Percentiles rank a stretch among this genome's conserved stretches.
These are phyloP conservation scores for Cercocebus atys DNA, from an alignment of 2,113 vertebrate genomes.

Conservation along the genomic window DNA sequence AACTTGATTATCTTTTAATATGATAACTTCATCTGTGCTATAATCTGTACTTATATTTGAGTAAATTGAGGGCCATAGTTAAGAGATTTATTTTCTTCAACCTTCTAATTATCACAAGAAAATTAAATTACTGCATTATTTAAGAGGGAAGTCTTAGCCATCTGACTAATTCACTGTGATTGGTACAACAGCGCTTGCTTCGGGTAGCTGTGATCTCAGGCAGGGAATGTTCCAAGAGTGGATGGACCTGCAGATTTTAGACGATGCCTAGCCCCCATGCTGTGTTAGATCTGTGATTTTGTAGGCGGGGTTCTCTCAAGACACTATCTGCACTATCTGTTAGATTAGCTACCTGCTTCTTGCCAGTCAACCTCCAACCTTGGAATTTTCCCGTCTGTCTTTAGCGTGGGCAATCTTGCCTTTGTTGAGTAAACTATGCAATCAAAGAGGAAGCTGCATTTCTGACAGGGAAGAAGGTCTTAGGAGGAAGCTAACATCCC, in stretches of 20 bases:
- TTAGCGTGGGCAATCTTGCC: neutral
- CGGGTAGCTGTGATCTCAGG: neutral
- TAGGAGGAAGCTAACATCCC: neutral
- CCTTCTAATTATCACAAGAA: constrained; percentile 30
- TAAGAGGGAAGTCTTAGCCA: neutral
- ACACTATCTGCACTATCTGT: neutral
- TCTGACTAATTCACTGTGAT: neutral
- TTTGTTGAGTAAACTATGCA: constrained; percentile 14
- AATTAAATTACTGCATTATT: constrained; percentile 38
- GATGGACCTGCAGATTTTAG: neutral
- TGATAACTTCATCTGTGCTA: constrained; percentile 36
- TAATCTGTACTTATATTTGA: neutral
- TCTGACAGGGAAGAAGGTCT: neutral
- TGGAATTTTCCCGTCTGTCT: neutral
- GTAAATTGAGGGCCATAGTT: constrained; percentile 6
- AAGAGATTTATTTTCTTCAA: constrained; percentile 37
- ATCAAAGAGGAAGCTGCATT: neutral
- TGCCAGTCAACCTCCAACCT: neutral
- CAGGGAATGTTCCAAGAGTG: neutral
- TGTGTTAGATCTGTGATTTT: neutral
- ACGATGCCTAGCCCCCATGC: neutral
- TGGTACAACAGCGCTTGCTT: neutral
- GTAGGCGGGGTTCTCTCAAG: neutral
- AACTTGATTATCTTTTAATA: constrained; percentile 43
- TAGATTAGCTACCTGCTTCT: neutral